A percentile compares a stretch with the other conserved stretches of the same genome.
These are phyloP conservation scores for Aquatica leii DNA, from an alignment of 2,888 invertebrate species.

Conservation along the genomic window DNA sequence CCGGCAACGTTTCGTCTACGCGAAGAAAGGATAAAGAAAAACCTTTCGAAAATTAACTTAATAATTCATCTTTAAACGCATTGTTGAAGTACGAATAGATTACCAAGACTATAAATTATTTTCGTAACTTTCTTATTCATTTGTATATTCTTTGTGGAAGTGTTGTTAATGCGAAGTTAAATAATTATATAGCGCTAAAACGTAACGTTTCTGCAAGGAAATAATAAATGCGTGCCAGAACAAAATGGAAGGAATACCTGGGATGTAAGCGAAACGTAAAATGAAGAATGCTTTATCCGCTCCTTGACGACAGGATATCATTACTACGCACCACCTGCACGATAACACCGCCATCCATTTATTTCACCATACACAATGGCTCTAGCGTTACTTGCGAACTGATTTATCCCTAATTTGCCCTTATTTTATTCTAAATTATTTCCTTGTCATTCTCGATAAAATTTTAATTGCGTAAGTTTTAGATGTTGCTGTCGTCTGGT, in stretches of 20 bases:
- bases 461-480: no score
- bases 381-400: constrained; percentile 34
- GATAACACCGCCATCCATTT: constrained; percentile 40
- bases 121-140: background rate
- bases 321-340: constrained; percentile 41
- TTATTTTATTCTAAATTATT: background rate
- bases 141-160: background rate
- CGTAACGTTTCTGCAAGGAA: no score
- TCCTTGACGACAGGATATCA: constrained; percentile 38
- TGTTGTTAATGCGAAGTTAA: background rate
- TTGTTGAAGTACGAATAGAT: background rate
- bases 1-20: background rate
- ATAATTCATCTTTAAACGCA: constrained; percentile 11
- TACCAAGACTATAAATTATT: background rate
- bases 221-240: constrained; percentile 6
- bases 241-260: constrained; percentile 10
- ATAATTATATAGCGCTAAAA: background rate
- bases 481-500: no score
- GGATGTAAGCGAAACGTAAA: constrained; percentile 15
- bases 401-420: constrained; percentile 41
- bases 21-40: constrained; percentile 24
- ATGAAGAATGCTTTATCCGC: constrained; percentile 26
- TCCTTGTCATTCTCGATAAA: background rate
- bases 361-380: constrained; percentile 38
- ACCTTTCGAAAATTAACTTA: constrained; percentile 18